A percentile compares a stretch with the other conserved stretches of the same genome.
Conservation (phyloP, 2,888 invertebrate genomes). For the Macrophya annulata region DNA sequence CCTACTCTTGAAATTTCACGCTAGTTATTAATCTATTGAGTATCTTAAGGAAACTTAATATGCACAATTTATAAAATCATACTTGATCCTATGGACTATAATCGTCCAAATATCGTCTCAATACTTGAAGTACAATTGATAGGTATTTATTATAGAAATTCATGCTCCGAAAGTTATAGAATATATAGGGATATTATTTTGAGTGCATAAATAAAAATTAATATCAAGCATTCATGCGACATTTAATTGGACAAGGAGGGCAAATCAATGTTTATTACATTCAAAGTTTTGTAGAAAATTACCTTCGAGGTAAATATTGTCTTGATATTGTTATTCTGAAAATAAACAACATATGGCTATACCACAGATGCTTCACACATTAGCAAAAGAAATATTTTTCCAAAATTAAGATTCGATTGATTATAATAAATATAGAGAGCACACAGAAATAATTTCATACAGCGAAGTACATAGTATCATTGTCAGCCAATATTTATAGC, state of each 20-base stretch:
- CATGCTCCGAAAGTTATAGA: constrained; percentile 44
- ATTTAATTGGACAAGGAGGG: constrained; percentile 73
- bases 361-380: constrained; percentile 75
- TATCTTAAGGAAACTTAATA: constrained; percentile 3
- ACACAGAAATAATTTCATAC: constrained; percentile 53
- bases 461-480: constrained; percentile 39
- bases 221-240: constrained; percentile 76
- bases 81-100: constrained; percentile 4
- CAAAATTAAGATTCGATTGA: constrained; percentile 21
- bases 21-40: not conserved
- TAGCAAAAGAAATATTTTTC: constrained; percentile 62
- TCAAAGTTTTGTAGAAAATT: constrained; percentile 74
- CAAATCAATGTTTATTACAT: constrained; percentile 72
- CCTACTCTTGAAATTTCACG: not conserved
- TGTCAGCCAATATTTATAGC: constrained; percentile 42
- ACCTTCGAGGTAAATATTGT: constrained; percentile 76
- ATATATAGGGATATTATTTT: constrained; percentile 54
- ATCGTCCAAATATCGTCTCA: not conserved
- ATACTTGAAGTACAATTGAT: not conserved
- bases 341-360: constrained; percentile 77
- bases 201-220: constrained; percentile 67
- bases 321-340: constrained; percentile 78
- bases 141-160: constrained; percentile 14
- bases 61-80: not conserved
- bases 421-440: constrained; percentile 49